These are phyloP conservation scores for Acleris emargana DNA, from an alignment of 2,888 invertebrate species.

Conservation along the genomic window DNA sequence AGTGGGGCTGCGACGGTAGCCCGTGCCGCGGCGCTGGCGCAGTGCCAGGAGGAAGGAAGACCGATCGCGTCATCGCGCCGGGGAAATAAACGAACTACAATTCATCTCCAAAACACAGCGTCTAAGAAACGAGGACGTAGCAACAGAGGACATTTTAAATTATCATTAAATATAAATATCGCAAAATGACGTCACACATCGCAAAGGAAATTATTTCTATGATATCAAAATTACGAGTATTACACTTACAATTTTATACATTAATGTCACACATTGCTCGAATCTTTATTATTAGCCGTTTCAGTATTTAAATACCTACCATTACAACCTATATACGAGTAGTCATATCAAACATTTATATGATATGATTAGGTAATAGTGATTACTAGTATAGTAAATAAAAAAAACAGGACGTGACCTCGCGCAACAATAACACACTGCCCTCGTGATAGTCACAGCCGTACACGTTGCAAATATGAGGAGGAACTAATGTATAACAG, in stretches of 20 bases:
- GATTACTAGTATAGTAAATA: too few species aligned
- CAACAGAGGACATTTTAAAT: constrained; percentile 41
- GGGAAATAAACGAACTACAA: not conserved
- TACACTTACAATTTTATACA: too few species aligned
- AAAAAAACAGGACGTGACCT: not conserved
- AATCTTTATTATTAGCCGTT: too few species aligned
- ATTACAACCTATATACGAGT: too few species aligned
- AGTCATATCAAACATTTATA: too few species aligned
- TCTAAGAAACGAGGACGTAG: constrained; percentile 48
- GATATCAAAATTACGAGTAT: too few species aligned
- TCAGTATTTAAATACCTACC: too few species aligned
- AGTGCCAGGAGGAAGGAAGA: constrained; percentile 60
- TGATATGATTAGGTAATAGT: too few species aligned
- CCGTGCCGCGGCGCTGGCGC: constrained; percentile 55
- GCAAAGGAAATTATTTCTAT: too few species aligned
- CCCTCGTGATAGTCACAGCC: not conserved
- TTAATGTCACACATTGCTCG: too few species aligned
- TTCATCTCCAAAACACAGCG: constrained; percentile 11
- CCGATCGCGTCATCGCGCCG: constrained; percentile 48
- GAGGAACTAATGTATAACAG: not conserved
- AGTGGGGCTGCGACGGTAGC: constrained; percentile 58
- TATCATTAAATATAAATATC: constrained; percentile 12
- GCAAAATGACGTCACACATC: too few species aligned
- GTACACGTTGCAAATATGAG: not conserved
- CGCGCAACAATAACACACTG: not conserved